Evolutionary conservation across 2,113 vertebrate genomes (phyloP), one percentile per base, ranked within the genome.

Genomic region (Albula goreensis): DNA sequence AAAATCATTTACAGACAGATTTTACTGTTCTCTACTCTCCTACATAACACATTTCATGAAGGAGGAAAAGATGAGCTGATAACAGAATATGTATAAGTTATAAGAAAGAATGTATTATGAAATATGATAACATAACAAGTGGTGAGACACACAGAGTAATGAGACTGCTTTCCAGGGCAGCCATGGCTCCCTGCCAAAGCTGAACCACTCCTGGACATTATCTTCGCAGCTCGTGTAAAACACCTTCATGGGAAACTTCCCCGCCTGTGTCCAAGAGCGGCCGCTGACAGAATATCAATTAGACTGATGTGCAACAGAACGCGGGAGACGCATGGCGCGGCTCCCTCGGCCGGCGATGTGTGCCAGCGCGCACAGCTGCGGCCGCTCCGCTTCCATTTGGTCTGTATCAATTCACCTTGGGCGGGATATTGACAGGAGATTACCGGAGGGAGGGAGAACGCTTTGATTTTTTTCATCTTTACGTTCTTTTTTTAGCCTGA

Each of bases 201-300:
- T 5, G 17, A 49, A 19, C 78, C 11, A 50, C 22, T 5, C 41
- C 11, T 66, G 78, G 78, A 41, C 85, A 50, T 51, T 51, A 81
- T 51, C 78, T 50, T 8, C 70, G 22, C 78, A 81, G 7, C 56
- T 79, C 15, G 50, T 3, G 48, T 17, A 15, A 52, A 49, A 25
- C 83, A 78, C 51, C 83, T 85, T 78, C 70, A 31, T 41, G 74
- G 25, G 83, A 48, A 22, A 13, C 74, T 22, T 8, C 50, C 50
- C 22, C 25, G 78, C 57, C 78, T 5, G 41, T 50, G 48, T 79
- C 41, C 31, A 4, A 4, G 78, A 49, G 78, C 22, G 19, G 56
- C 84, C 22, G 48, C 8, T 19, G 41, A 41, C 41, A 80, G 84
- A 80, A 85, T 80, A 48, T 56, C 31, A 85, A 85, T 85, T n/a